A percentile compares a stretch with the other conserved stretches of the same genome.
These are phyloP conservation scores for Nomada fucata DNA, from an alignment of 2,888 invertebrate species.

Conservation along the genomic window DNA sequence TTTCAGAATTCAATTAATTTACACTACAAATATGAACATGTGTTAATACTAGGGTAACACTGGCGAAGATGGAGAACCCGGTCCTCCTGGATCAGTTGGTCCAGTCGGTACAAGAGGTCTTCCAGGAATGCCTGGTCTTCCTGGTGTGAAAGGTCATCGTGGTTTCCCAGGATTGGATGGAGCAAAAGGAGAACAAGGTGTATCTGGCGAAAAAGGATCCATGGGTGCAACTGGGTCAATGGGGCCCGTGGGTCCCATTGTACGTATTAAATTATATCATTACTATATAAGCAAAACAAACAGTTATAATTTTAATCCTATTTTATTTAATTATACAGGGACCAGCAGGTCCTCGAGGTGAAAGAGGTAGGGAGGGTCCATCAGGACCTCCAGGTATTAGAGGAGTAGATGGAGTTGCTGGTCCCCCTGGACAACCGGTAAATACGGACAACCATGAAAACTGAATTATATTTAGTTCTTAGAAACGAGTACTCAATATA, in stretches of 20 bases:
- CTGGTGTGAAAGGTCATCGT: constrained; percentile 93
- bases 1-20: no score
- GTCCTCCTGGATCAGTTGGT: constrained; percentile 89
- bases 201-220: constrained; percentile 90
- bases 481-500: background rate
- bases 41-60: constrained; percentile 86
- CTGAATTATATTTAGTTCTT: background rate
- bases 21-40: no score
- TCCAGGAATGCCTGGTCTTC: constrained; percentile 91
- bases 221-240: constrained; percentile 88
- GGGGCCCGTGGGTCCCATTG: constrained; percentile 90
- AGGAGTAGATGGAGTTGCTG: constrained; percentile 92
- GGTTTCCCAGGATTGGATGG: constrained; percentile 93
- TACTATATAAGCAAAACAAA: background rate
- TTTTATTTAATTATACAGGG: constrained; percentile 85
- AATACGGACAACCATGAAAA: constrained; percentile 69
- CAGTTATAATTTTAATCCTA: background rate
- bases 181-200: constrained; percentile 92
- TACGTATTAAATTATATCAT: constrained; percentile 76
- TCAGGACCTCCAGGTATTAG: constrained; percentile 91
- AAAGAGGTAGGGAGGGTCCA: constrained; percentile 93
- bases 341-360: constrained; percentile 91
- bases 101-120: constrained; percentile 90
- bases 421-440: constrained; percentile 91
- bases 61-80: constrained; percentile 93